Base-by-base conservation (phyloP, 2,797 vertebrate species). In the Cyclura pinguis region DNA sequence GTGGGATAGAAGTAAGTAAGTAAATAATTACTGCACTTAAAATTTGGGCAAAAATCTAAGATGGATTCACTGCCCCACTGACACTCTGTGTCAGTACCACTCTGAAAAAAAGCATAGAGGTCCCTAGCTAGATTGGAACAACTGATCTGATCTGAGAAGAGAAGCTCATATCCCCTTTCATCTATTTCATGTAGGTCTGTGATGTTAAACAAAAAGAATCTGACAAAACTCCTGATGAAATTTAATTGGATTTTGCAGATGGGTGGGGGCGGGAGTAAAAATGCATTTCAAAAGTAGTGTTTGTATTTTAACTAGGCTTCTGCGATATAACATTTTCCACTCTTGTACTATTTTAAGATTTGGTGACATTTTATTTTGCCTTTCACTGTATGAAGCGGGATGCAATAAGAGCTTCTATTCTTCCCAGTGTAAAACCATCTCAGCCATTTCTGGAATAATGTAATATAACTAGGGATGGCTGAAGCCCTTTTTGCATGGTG, bases 341-440 rank as follows among this genome's bases (percentile, higher is more conserved):
- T 57, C 84, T 18, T 24, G 77, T 1, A 72, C 32, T 72, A 27
- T 94, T 93, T 92, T 59, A 86, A 80, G 32, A 90, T 86, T n/a
- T 57, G 32, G 16, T 24, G 74, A 8, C 47, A 89, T 52, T 89
- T 32, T 64, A 27, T 42, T 94, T 93, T 35, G 85, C 6, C 74
- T 22, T 88, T 92, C 74, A 86, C 32, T 89, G n/a, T 92, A 55
- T 72, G 90, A 1, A 90, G 80, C 3, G 92, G 76, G 95, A 95
- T 67, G 59, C 86, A 80, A 77, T 62, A 93, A 85, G 52, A 88
- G 91, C 50, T 77, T 13, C 73, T 86, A 92, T 95, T 89, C 81
- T 62, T 59, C 18, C 84, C 84, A 83, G 76, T 87, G 88, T 89
- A 93, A 93, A 92, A 90, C 27, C 32, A 20, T 87, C 78, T 47